These are phyloP conservation scores for Bettongia penicillata DNA, from an alignment of 2,113 vertebrate genomes.

Conservation along the genomic window DNA sequence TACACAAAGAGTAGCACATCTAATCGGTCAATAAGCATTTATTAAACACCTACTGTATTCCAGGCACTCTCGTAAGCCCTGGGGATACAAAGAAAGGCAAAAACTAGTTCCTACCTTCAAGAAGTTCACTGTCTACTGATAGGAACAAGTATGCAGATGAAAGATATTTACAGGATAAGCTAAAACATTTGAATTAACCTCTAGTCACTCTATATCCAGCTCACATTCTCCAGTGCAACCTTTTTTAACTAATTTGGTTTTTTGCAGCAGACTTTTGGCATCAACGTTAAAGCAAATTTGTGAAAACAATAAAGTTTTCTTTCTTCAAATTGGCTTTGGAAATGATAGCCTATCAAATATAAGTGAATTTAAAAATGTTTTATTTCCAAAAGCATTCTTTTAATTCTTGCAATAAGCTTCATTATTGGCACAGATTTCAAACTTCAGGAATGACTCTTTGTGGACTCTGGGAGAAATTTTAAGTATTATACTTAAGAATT, in stretches of 20 bases:
- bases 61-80: background rate
- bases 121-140: fast-evolving
- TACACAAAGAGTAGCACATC: background rate
- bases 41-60: background rate
- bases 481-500: background rate
- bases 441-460: background rate
- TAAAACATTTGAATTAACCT: background rate
- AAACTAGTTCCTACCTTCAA: background rate
- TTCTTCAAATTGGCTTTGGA: background rate
- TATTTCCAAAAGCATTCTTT: background rate
- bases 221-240: background rate
- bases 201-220: background rate
- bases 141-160: background rate
- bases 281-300: background rate
- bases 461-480: background rate
- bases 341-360: background rate
- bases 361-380: background rate
- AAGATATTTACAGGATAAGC: background rate
- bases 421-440: background rate
- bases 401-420: background rate
- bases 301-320: background rate
- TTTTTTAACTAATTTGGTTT: background rate
- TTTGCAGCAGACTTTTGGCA: background rate
- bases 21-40: background rate
- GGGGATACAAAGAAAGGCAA: background rate